Conservation (phyloP, 2,888 invertebrate species). For the Pyrgus malvae region DNA sequence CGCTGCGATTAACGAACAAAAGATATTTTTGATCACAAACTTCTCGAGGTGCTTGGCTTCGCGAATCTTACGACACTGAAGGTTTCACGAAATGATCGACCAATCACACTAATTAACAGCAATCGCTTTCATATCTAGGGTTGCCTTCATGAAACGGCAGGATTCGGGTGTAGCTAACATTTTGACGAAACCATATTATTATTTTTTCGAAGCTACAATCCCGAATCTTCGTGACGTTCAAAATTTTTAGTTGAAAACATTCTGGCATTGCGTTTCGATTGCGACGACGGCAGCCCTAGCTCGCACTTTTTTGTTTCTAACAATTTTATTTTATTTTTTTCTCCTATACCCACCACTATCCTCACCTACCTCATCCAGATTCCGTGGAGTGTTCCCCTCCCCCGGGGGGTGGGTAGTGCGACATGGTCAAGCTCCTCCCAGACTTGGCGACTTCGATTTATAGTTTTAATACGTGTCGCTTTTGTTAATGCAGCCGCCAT, state of each 20-base stretch:
- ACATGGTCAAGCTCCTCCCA: conserved; percentile 56
- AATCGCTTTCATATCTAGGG: conserved; percentile 27
- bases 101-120: conserved; percentile 18
- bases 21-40: conserved; percentile 54
- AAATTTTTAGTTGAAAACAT: not conserved
- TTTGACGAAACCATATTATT: too few relatives aligned
- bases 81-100: conserved; percentile 22
- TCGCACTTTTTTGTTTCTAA: conserved; percentile 46
- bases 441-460: conserved; percentile 54
- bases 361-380: conserved; percentile 43
- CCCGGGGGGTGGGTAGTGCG: conserved; percentile 49
- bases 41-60: conserved; percentile 40
- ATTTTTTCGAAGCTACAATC: too few relatives aligned
- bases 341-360: conserved; percentile 41
- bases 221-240: conserved; percentile 1
- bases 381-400: conserved; percentile 39
- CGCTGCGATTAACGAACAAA: conserved; percentile 64
- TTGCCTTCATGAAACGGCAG: conserved; percentile 15
- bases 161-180: not conserved
- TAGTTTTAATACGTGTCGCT: conserved; percentile 55
- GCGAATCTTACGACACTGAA: too few relatives aligned
- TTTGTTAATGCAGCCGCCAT: conserved; percentile 45
- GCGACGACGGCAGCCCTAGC: conserved; percentile 34
- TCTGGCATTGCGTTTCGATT: conserved; percentile 5
- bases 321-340: conserved; percentile 41